Evolutionary conservation across 2,797 vertebrate genomes (phyloP).

Genomic region (Cheirogaleus major): DNA sequence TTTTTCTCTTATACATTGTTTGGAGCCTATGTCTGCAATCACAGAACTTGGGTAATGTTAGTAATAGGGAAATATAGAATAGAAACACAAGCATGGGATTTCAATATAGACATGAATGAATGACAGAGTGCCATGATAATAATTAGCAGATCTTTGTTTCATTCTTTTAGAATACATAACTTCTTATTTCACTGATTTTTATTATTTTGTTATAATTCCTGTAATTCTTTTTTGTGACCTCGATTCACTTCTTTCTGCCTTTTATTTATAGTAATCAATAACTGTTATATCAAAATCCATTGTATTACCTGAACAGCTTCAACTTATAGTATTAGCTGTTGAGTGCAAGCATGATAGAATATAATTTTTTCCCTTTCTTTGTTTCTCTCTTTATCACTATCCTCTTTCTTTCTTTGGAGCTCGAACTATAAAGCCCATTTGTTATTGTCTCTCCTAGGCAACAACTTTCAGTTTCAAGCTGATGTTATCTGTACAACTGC

Average conservation of each 20-base stretch:
- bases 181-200: background rate
- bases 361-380: slow-evolving; percentile 58
- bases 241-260: background rate
- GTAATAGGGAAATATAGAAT: background rate
- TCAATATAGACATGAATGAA: background rate
- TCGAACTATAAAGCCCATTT: slow-evolving; percentile 63
- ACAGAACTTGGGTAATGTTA: background rate
- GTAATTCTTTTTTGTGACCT: background rate
- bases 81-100: background rate
- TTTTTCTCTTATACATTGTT: background rate
- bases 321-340: background rate
- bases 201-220: background rate
- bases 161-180: background rate
- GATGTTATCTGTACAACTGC: slow-evolving; percentile 70
- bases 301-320: background rate
- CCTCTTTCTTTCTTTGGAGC: slow-evolving; percentile 24
- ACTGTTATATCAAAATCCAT: background rate
- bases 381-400: slow-evolving; percentile 64
- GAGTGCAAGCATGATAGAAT: background rate
- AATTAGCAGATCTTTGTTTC: background rate
- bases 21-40: background rate
- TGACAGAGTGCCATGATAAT: fast-evolving
- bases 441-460: slow-evolving; percentile 64
- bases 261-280: slow-evolving; percentile 34
- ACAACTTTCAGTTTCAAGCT: slow-evolving; percentile 49